A percentile compares a stretch with the other conserved stretches of the same genome.
Conservation (phyloP, 2,888 invertebrate genomes). For the Cheilosia grossa region DNA sequence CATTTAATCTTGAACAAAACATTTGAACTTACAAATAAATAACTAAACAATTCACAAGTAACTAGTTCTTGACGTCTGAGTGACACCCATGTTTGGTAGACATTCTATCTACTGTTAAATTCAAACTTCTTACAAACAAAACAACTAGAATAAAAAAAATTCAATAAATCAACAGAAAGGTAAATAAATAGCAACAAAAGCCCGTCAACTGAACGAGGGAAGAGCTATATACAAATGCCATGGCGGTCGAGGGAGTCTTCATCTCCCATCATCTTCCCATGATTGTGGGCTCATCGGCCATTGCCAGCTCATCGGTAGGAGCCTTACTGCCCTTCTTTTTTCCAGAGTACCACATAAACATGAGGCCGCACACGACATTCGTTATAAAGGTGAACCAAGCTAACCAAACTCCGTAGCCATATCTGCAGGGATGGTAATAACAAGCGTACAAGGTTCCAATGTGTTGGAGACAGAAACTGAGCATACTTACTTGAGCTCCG, state of each 20-base stretch:
- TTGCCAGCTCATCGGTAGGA: constrained; percentile 91
- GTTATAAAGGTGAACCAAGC: constrained; percentile 91
- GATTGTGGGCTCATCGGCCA: constrained; percentile 93
- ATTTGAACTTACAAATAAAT: constrained; percentile 30
- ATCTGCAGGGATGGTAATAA: constrained; percentile 81
- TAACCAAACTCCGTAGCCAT: constrained; percentile 89
- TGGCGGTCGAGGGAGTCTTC: constrained; percentile 44
- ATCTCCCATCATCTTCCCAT: constrained; percentile 86
- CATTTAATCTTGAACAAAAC: constrained; percentile 9
- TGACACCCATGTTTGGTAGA: constrained; percentile 1
- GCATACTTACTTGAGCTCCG: constrained; percentile 85
- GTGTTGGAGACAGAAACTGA: too few relatives aligned
- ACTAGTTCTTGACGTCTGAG: constrained; percentile 8
- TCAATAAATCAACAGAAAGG: constrained; percentile 22
- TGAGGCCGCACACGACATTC: constrained; percentile 87
- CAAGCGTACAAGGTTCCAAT: neutral
- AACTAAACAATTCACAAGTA: constrained; percentile 44
- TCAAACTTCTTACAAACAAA: constrained; percentile 29
- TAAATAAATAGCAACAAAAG: constrained; percentile 44
- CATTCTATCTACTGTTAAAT: constrained; percentile 10
- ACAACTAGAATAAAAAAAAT: constrained; percentile 34
- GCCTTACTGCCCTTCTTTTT: constrained; percentile 94
- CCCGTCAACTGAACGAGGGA: constrained; percentile 26
- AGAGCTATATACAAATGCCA: constrained; percentile 69
- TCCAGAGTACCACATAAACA: constrained; percentile 91